Conservation (phyloP, 2,797 vertebrate genomes). For the Danio tinwini region DNA sequence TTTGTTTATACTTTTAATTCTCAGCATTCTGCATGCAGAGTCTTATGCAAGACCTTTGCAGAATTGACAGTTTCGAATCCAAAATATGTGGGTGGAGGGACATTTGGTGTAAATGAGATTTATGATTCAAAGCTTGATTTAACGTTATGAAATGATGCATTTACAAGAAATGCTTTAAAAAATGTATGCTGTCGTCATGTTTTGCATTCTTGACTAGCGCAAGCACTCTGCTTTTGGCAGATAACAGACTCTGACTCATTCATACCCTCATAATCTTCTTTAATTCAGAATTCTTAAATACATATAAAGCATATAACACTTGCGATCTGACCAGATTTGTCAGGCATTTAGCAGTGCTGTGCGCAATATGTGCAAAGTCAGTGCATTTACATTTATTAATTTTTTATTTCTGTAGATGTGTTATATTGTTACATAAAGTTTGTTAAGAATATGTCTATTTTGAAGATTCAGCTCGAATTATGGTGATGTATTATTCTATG, state of each 20-base stretch:
- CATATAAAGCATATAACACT: not conserved
- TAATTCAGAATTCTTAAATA: not conserved
- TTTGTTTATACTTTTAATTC: not conserved
- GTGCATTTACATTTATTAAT: not conserved
- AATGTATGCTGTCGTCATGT: not conserved
- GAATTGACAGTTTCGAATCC: not conserved
- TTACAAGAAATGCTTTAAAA: not conserved
- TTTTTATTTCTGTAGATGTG: no score
- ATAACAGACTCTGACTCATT: not conserved
- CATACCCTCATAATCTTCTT: not conserved
- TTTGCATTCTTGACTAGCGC: not conserved
- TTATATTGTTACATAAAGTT: no score
- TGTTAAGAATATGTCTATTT: no score
- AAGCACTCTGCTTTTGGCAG: not conserved
- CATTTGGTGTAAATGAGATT: not conserved
- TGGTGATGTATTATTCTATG: no score
- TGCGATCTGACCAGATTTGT: not conserved
- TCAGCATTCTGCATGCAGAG: not conserved
- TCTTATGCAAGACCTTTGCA: not conserved
- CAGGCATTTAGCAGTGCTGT: not conserved
- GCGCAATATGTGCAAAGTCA: not conserved
- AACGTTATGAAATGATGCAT: not conserved
- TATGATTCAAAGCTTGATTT: not conserved
- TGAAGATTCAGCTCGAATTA: no score
- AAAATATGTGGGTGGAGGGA: constrained; percentile 4